Conservation (phyloP, 2,113 vertebrate species). For the Gorsachius goisagi region DNA sequence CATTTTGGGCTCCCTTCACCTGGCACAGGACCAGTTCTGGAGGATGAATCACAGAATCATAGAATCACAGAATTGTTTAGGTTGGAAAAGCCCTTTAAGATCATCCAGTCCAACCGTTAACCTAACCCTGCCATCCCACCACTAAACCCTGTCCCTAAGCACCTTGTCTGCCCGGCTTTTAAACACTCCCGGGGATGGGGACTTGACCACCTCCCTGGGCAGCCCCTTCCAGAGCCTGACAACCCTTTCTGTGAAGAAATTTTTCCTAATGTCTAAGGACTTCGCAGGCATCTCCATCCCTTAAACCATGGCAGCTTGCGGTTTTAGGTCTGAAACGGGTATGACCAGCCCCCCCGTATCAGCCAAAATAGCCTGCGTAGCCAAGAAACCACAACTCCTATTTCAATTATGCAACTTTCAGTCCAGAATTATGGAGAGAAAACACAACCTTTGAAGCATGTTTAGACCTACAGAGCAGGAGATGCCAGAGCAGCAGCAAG, state of each 20-base stretch:
- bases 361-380: not conserved
- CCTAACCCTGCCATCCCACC: too few species aligned
- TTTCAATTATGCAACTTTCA: not conserved
- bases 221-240: too few species aligned
- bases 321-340: not conserved
- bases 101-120: too few species aligned
- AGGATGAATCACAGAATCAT: not conserved
- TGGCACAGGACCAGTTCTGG: not conserved
- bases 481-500: not conserved
- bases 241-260: too few species aligned
- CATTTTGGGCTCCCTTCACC: not conserved
- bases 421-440: not conserved
- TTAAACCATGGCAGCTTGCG: not conserved
- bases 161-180: too few species aligned
- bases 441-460: not conserved
- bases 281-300: not conserved
- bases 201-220: too few species aligned
- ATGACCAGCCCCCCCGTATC: rapidly evolving
- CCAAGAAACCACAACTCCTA: not conserved
- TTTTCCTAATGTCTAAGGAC: not conserved
- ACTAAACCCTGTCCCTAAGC: too few species aligned
- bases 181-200: too few species aligned
- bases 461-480: not conserved
- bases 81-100: too few species aligned
- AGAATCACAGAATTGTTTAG: too few species aligned